A percentile compares a stretch with the other conserved stretches of the same genome.
These are phyloP conservation scores for Peromyscus leucopus DNA, from an alignment of 2,113 vertebrate species.

Conservation along the genomic window DNA sequence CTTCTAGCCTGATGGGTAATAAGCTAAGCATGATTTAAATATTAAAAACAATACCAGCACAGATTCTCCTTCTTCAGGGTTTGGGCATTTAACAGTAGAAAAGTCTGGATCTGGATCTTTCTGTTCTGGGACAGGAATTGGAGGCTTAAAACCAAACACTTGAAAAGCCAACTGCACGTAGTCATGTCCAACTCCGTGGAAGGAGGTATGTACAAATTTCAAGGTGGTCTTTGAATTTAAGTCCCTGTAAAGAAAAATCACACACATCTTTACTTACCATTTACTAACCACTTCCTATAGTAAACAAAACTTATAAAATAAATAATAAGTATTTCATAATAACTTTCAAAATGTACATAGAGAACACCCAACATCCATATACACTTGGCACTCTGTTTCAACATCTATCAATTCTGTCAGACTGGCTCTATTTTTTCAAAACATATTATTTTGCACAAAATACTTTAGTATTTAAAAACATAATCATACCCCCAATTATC, in stretches of 20 bases:
- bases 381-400: not conserved
- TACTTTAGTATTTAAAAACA: constrained; percentile 22
- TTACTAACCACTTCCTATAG: not conserved
- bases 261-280: not conserved
- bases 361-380: not conserved
- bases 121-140: constrained; percentile 96
- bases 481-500: not conserved
- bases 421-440: not conserved
- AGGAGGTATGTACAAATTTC: constrained; percentile 96
- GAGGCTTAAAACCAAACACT: constrained; percentile 92
- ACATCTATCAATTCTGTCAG: not conserved
- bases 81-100: constrained; percentile 94
- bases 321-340: not conserved
- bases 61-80: constrained; percentile 96
- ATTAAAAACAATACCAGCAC: constrained; percentile 91
- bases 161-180: constrained; percentile 94
- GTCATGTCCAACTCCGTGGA: constrained; percentile 95
- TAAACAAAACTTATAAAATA: not conserved
- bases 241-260: constrained; percentile 85
- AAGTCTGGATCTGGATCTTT: constrained; percentile 97
- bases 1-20: not conserved
- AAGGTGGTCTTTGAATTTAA: constrained; percentile 89
- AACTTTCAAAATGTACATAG: not conserved
- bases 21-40: not conserved
- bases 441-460: not conserved